A percentile compares a stretch with the other conserved stretches of the same genome.
phyloP scores from a whole-genome alignment of 2,888 invertebrate genomes.

The Sesia bembeciformis region DNA sequence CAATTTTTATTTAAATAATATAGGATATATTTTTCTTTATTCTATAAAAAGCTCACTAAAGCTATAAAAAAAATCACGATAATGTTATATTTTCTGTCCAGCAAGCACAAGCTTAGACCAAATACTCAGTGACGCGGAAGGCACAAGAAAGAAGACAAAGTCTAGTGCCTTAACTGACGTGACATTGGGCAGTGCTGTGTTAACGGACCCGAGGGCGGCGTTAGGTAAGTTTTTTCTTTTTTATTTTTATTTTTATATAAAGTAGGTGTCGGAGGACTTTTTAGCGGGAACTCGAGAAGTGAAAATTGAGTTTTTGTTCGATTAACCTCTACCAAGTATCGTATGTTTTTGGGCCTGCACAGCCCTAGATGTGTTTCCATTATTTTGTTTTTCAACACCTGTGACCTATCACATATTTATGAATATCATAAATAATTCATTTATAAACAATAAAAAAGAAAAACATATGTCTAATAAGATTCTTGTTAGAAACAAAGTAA shows the following conservation, averaged over 20 bases:
- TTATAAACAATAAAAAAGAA: too few species aligned
- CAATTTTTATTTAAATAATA: too few species aligned
- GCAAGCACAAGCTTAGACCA: constrained; percentile 52
- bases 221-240: constrained; percentile 31
- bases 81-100: constrained; percentile 15
- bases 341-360: too few species aligned
- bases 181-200: constrained; percentile 39
- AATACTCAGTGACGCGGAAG: constrained; percentile 50
- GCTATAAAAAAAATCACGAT: too few species aligned
- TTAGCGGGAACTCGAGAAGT: not conserved
- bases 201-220: constrained; percentile 48
- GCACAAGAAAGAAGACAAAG: constrained; percentile 46
- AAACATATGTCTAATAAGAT: too few species aligned
- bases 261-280: not conserved
- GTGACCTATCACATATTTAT: not conserved
- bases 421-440: too few species aligned
- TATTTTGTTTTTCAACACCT: not conserved
- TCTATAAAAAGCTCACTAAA: too few species aligned
- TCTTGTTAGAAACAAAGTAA: too few species aligned
- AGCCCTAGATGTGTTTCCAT: too few species aligned
- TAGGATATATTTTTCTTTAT: too few species aligned
- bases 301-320: not conserved
- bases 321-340: too few species aligned
- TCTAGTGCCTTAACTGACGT: constrained; percentile 25
- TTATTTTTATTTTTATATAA: not conserved